Percentiles rank a stretch among this genome's conserved stretches.
Conservation (phyloP, 1,140 invertebrate species). For the Drosophila triauraria region DNA sequence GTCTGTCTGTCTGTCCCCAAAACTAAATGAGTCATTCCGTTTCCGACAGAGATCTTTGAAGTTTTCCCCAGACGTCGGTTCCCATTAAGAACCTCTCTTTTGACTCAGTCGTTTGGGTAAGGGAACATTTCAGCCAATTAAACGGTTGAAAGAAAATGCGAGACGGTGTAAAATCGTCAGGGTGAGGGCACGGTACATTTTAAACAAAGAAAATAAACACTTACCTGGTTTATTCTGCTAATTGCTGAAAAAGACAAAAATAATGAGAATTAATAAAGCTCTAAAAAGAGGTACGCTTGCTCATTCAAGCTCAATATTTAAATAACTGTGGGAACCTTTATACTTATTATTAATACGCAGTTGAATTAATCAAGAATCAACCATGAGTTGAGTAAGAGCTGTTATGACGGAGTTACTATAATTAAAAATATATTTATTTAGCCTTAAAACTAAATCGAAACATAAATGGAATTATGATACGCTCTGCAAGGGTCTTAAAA, state of each 20-base stretch:
- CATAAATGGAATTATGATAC: too few species aligned
- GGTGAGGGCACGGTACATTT: neutral
- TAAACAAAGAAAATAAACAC: conserved; percentile 32
- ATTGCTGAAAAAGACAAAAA: conserved; percentile 37
- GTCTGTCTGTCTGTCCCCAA: neutral
- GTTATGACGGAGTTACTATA: too few species aligned
- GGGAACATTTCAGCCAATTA: conserved; percentile 12
- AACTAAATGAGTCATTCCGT: conserved; percentile 17
- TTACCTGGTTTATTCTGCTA: conserved; percentile 60
- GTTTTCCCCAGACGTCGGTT: neutral
- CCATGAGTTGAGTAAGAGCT: neutral
- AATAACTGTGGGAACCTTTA: neutral
- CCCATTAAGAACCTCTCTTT: conserved; percentile 13
- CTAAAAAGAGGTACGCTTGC: too few species aligned
- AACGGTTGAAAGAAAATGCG: conserved; percentile 8
- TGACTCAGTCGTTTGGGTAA: neutral
- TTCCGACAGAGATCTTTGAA: conserved; percentile 14
- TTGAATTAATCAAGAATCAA: neutral
- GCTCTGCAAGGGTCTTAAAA: too few species aligned
- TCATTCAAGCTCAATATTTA: too few species aligned
- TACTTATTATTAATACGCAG: neutral
- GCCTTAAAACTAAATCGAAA: too few species aligned
- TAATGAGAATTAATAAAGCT: conserved; percentile 14
- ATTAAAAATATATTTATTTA: too few species aligned
- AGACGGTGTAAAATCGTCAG: neutral